Conservation (phyloP, 2,888 invertebrate genomes). For the Synanthedon formicaeformis region DNA sequence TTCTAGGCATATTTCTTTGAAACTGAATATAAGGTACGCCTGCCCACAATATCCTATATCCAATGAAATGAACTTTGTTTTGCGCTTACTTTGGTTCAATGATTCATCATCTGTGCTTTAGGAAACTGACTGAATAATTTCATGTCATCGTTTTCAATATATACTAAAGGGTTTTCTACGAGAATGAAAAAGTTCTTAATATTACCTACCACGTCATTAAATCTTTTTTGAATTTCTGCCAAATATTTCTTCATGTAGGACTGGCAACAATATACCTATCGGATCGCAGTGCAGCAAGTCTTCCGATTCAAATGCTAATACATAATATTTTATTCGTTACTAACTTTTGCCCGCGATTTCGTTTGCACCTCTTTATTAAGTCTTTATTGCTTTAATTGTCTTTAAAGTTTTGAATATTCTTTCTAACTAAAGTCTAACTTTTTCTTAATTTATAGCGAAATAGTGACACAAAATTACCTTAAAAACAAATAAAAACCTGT, state of each 20-base stretch:
- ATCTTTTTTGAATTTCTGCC: conserved; percentile 4
- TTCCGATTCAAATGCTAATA: background rate
- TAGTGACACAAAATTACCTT: too few species aligned
- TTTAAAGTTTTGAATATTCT: too few species aligned
- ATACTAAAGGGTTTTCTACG: conserved; percentile 7
- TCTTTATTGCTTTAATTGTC: too few species aligned
- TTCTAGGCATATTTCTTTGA: background rate
- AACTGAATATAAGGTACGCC: background rate
- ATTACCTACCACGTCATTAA: conserved; percentile 2
- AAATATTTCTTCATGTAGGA: background rate
- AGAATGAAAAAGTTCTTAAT: conserved; percentile 8
- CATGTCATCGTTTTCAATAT: conserved; percentile 5
- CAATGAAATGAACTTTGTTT: background rate
- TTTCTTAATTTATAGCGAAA: too few species aligned
- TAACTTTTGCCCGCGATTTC: too few species aligned
- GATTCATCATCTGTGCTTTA: conserved; percentile 1
- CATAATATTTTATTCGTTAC: background rate
- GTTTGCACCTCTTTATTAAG: too few species aligned
- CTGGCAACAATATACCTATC: background rate
- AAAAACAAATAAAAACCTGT: background rate
- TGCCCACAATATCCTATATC: background rate
- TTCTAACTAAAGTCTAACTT: too few species aligned
- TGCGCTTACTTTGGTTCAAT: conserved; percentile 5
- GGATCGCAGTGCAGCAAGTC: background rate
- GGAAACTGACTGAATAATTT: conserved; percentile 6